phyloP scores from a whole-genome alignment of 2,888 invertebrate species.

The Erpobdella octoculata region DNA sequence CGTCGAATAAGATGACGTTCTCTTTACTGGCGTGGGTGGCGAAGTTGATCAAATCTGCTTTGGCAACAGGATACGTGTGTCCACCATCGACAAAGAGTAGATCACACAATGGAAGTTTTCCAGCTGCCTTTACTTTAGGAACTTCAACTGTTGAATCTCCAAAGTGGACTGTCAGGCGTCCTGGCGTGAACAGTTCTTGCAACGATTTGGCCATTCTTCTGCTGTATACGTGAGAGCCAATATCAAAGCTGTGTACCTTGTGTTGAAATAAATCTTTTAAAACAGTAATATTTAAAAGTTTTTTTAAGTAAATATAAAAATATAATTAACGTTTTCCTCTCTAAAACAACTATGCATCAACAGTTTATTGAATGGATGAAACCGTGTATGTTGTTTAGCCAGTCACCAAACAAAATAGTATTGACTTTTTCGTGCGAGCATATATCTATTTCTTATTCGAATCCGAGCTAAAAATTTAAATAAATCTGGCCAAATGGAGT shows the following conservation, averaged over 20 bases:
- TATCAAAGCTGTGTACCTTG: conserved; percentile 33
- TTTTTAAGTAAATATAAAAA: too few relatives aligned
- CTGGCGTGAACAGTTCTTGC: conserved; percentile 20
- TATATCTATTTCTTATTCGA: too few relatives aligned
- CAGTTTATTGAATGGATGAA: too few relatives aligned
- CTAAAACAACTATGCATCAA: too few relatives aligned
- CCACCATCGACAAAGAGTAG: conserved; percentile 35
- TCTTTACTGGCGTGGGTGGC: conserved; percentile 16
- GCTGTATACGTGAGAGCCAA: conserved; percentile 29
- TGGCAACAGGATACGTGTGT: conserved; percentile 27
- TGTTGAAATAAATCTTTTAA: too few relatives aligned
- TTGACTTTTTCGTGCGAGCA: too few relatives aligned
- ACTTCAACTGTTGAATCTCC: conserved; percentile 33
- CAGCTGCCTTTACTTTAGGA: conserved; percentile 13
- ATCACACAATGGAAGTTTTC: conserved; percentile 28
- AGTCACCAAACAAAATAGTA: too few relatives aligned
- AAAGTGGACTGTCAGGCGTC: conserved; percentile 24
- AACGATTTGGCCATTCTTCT: conserved; percentile 32
- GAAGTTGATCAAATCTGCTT: conserved; percentile 31
- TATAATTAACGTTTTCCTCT: too few relatives aligned
- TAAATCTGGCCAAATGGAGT: too few relatives aligned
- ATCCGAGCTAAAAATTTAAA: too few relatives aligned
- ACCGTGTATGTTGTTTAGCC: too few relatives aligned
- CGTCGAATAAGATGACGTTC: conserved; percentile 24
- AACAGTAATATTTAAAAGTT: too few relatives aligned